These are phyloP conservation scores for Diplazon laetatorius DNA, from an alignment of 2,888 invertebrate genomes.

Conservation along the genomic window DNA sequence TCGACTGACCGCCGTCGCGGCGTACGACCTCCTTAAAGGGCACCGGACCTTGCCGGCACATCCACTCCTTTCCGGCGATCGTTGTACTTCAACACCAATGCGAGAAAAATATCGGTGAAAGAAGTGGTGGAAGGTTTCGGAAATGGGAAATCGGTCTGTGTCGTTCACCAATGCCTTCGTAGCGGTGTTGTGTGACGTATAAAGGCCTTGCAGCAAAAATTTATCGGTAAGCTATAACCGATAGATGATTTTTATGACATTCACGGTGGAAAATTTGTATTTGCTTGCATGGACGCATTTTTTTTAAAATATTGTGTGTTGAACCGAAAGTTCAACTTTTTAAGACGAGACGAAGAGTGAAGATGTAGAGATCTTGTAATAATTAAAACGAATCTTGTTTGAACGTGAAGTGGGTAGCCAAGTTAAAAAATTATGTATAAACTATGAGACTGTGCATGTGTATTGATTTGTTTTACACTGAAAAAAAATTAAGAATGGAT, in stretches of 20 bases:
- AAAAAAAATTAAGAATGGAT: no score
- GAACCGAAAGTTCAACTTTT: no score
- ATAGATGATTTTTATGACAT: background rate
- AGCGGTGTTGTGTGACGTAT: background rate
- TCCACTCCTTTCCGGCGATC: slow-evolving; percentile 16
- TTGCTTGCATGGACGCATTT: no score
- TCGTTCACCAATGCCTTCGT: background rate
- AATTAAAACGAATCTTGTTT: no score
- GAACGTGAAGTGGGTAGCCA: no score
- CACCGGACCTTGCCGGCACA: slow-evolving; percentile 27
- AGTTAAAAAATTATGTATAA: no score
- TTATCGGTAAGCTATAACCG: background rate
- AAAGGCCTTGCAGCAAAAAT: background rate
- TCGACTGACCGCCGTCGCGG: slow-evolving; percentile 26
- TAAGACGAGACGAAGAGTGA: no score
- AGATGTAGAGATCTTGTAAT: no score
- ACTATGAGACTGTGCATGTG: no score
- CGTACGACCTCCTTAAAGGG: slow-evolving; percentile 45
- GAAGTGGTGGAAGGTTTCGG: slow-evolving; percentile 14
- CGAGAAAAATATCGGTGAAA: background rate
- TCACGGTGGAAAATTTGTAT: background rate
- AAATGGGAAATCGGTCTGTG: slow-evolving; percentile 4
- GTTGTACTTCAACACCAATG: background rate
- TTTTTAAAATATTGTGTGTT: no score
- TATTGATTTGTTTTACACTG: no score